A percentile compares a stretch with the other conserved stretches of the same genome.
phyloP scores from a whole-genome alignment of 2,888 invertebrate species.

The Sinodicranocentrus sp. region DNA sequence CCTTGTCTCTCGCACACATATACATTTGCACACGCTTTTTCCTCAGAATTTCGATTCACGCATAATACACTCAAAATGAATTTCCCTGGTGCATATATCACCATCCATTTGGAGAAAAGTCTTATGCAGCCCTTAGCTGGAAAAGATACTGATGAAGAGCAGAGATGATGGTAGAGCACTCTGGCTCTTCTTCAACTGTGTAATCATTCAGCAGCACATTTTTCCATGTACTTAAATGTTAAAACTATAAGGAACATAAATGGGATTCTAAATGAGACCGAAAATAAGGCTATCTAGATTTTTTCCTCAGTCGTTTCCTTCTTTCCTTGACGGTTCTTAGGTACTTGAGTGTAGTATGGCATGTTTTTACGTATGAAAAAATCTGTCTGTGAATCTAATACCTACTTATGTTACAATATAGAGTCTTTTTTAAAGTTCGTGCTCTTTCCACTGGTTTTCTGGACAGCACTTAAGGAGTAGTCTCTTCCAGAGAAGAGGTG shows the following conservation, averaged over 20 bases:
- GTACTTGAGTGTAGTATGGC: background rate
- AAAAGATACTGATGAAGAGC: slow-evolving; percentile 11
- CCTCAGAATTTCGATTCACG: background rate
- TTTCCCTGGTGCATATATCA: background rate
- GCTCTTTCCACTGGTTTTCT: slow-evolving; percentile 8
- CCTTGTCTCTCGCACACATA: background rate
- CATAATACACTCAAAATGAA: background rate
- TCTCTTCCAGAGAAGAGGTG: slow-evolving; percentile 25
- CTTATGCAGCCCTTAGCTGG: background rate
- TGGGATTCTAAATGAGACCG: slow-evolving; percentile 45
- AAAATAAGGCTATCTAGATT: slow-evolving; percentile 13
- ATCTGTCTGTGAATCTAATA: too few relatives aligned
- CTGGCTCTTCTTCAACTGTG: background rate
- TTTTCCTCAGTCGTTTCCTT: slow-evolving; percentile 28
- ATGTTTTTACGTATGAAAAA: too few relatives aligned
- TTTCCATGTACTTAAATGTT: background rate
- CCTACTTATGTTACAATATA: too few relatives aligned
- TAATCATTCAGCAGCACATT: slow-evolving; percentile 8
- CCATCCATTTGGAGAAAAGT: background rate
- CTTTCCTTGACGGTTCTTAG: background rate
- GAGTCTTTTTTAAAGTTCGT: background rate
- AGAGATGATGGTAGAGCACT: background rate
- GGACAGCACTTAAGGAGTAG: slow-evolving; percentile 28
- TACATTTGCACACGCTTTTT: background rate
- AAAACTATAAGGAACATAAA: slow-evolving; percentile 10